Percentiles rank a stretch among this genome's conserved stretches.
Evolutionary conservation across 2,797 vertebrate species (phyloP).

Genomic region (Malurus leucopterus): DNA sequence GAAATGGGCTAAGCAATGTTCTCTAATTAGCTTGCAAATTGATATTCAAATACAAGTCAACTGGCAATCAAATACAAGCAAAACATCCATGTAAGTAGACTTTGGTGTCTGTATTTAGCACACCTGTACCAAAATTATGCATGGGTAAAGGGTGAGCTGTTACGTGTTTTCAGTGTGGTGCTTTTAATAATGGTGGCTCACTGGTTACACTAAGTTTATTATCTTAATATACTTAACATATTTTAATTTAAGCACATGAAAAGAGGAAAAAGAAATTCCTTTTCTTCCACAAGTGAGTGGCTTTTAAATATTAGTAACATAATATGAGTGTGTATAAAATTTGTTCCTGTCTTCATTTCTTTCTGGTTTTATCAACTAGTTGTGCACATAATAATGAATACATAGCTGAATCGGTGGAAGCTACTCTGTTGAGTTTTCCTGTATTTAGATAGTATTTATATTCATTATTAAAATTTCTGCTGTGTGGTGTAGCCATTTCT

Average conservation of each 20-base stretch:
- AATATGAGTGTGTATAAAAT: neutral
- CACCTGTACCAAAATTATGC: neutral
- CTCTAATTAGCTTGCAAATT: conserved; percentile 57
- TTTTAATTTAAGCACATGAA: neutral
- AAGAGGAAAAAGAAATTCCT: neutral
- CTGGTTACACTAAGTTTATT: neutral
- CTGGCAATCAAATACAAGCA: conserved; percentile 54
- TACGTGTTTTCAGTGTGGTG: neutral
- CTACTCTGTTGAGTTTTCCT: neutral
- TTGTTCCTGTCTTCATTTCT: neutral
- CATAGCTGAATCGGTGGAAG: neutral
- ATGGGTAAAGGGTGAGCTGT: neutral
- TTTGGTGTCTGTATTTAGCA: conserved; percentile 1
- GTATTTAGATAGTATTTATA: neutral
- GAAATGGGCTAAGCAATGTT: conserved; percentile 47
- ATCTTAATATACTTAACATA: too few relatives aligned
- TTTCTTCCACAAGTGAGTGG: neutral
- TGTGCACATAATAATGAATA: neutral
- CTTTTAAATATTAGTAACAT: neutral
- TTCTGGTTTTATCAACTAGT: neutral
- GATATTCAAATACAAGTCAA: conserved; percentile 62
- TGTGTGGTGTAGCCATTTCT: neutral
- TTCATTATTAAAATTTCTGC: neutral
- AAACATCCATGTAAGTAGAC: conserved; percentile 35
- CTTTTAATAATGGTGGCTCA: neutral